A percentile compares a stretch with the other conserved stretches of the same genome.
These are phyloP conservation scores for Acholoe squamosa DNA, from an alignment of 2,888 invertebrate species.

Conservation along the genomic window DNA sequence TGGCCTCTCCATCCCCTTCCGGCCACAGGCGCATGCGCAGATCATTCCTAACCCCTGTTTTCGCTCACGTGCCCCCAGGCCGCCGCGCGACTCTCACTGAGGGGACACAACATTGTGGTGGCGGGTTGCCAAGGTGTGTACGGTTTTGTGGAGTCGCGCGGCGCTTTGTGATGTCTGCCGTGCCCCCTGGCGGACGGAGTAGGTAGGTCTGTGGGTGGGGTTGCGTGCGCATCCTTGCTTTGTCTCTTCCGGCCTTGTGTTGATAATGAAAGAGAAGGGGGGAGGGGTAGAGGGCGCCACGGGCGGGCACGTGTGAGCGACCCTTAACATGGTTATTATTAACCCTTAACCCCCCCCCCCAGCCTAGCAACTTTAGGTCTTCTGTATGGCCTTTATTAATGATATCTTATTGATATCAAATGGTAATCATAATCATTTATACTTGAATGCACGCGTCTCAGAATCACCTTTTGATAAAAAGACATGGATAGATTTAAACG, in stretches of 20 bases:
- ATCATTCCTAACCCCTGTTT: background rate
- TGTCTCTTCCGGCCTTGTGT: conserved; percentile 32
- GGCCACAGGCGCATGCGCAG: background rate
- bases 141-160: conserved; percentile 7
- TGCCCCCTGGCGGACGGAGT: background rate
- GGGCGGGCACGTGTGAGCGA: background rate
- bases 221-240: conserved; percentile 31
- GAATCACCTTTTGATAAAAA: no score
- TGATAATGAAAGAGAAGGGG: no score
- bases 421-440: no score
- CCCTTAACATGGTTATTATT: conserved; percentile 31
- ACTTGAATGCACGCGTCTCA: no score
- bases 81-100: background rate
- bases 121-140: background rate
- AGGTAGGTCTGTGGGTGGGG: no score
- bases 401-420: no score
- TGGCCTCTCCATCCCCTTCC: conserved; percentile 6
- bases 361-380: no score
- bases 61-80: background rate
- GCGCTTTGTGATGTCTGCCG: background rate
- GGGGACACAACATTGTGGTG: background rate
- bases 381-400: no score
- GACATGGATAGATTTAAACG: no score
- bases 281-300: background rate
- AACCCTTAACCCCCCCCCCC: background rate